These are phyloP conservation scores for Abscondita cerata DNA, from an alignment of 2,888 invertebrate genomes.

Conservation along the genomic window DNA sequence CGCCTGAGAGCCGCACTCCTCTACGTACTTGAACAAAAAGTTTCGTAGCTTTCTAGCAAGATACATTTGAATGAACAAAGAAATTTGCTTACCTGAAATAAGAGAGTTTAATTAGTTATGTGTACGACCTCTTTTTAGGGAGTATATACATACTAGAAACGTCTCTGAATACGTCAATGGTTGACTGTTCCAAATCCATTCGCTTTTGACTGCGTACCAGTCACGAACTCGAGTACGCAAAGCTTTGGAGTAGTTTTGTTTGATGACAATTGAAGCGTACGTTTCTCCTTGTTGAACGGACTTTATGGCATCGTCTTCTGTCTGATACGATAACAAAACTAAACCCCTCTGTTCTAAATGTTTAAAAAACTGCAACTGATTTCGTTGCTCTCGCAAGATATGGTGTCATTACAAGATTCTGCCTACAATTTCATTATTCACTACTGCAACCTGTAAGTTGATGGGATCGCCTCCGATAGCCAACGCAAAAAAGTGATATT, in stretches of 20 bases:
- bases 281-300: slow-evolving; percentile 75
- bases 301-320: slow-evolving; percentile 67
- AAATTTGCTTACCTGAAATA: not conserved
- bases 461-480: slow-evolving; percentile 86
- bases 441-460: slow-evolving; percentile 77
- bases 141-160: slow-evolving; percentile 82
- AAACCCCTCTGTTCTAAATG: slow-evolving; percentile 71
- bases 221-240: slow-evolving; percentile 63
- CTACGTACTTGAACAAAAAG: not conserved
- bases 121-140: too few relatives aligned
- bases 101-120: too few relatives aligned
- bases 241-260: slow-evolving; percentile 76
- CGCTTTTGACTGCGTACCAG: slow-evolving; percentile 63
- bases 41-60: not conserved
- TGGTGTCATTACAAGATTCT: slow-evolving; percentile 42
- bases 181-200: slow-evolving; percentile 67
- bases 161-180: slow-evolving; percentile 77
- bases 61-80: not conserved
- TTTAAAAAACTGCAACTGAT: slow-evolving; percentile 82
- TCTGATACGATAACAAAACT: slow-evolving; percentile 60
- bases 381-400: slow-evolving; percentile 66
- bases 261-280: slow-evolving; percentile 79
- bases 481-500: slow-evolving; percentile 85
- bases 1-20: not conserved
- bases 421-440: slow-evolving; percentile 74